Conservation (phyloP, 2,113 vertebrate species). For the Eulemur rufifrons region DNA sequence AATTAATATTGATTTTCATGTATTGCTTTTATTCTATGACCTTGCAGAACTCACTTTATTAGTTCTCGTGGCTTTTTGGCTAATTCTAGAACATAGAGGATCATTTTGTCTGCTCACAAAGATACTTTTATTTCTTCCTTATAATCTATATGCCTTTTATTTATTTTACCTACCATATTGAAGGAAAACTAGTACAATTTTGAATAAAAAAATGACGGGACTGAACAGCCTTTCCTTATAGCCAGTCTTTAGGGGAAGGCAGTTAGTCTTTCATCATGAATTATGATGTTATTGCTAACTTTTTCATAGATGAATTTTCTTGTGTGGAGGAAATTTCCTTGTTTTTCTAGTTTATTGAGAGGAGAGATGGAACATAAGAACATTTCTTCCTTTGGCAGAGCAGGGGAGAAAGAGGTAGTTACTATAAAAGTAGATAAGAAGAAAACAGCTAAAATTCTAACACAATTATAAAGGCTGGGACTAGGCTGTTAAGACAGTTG, state of each 20-base stretch:
- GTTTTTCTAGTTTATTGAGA: conserved; percentile 8
- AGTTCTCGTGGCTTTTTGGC: not conserved
- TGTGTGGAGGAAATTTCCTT: not conserved
- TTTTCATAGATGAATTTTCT: conserved; percentile 3
- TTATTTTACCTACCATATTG: not conserved
- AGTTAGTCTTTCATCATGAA: not conserved
- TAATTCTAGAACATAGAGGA: not conserved
- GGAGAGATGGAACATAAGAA: not conserved
- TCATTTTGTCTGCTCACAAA: not conserved
- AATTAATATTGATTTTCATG: not conserved
- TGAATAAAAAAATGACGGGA: not conserved
- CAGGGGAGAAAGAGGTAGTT: not conserved
- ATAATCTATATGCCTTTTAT: not conserved
- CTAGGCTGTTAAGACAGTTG: not conserved
- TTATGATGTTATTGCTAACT: not conserved
- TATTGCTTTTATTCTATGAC: not conserved
- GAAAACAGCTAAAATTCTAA: not conserved
- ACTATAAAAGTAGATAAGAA: not conserved
- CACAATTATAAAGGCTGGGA: not conserved
- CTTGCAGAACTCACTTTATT: not conserved
- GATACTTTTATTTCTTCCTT: not conserved
- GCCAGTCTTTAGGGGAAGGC: not conserved
- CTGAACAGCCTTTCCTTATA: not conserved
- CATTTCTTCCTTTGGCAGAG: not conserved
- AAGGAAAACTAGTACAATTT: not conserved